phyloP scores from a whole-genome alignment of 1,140 invertebrate genomes.

The Trichoplusia ni region DNA sequence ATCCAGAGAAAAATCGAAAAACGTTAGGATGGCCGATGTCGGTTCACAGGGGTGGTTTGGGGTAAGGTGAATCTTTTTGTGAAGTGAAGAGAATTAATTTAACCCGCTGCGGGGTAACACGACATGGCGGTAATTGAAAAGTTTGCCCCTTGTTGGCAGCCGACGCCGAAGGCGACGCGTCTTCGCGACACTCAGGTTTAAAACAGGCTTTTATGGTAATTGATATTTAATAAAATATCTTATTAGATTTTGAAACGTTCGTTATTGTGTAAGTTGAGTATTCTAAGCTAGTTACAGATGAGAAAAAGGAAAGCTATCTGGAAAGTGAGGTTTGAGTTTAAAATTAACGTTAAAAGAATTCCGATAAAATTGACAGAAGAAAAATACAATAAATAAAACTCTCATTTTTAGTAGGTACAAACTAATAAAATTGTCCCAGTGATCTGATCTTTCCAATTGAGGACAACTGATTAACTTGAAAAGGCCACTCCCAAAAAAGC shows the following conservation, averaged over 20 bases:
- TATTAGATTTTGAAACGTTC: neutral
- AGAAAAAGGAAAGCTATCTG: too few species aligned
- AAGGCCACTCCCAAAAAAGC: conserved; percentile 42
- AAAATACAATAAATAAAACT: too few species aligned
- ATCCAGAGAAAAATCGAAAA: conserved; percentile 67
- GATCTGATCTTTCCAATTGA: conserved; percentile 8
- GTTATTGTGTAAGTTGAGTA: too few species aligned
- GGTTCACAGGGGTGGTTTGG: conserved; percentile 64
- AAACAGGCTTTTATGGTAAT: conserved; percentile 53
- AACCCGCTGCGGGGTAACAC: conserved; percentile 81
- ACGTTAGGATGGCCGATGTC: conserved; percentile 62
- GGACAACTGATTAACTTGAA: conserved; percentile 59
- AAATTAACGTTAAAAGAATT: too few species aligned
- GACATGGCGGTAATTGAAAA: conserved; percentile 82
- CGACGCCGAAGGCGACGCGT: conserved; percentile 50
- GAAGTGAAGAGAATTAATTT: conserved; percentile 83
- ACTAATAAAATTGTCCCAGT: neutral
- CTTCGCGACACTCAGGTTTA: conserved; percentile 59
- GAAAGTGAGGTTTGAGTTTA: too few species aligned
- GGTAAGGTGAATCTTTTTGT: conserved; percentile 80
- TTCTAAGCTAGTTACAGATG: too few species aligned
- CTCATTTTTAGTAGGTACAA: too few species aligned
- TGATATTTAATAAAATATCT: conserved; percentile 24
- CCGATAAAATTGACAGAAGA: too few species aligned
- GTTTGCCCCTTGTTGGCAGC: conserved; percentile 77